Conservation (phyloP, 92 coral and sea anemone species). For the Meandrina meandrites region DNA sequence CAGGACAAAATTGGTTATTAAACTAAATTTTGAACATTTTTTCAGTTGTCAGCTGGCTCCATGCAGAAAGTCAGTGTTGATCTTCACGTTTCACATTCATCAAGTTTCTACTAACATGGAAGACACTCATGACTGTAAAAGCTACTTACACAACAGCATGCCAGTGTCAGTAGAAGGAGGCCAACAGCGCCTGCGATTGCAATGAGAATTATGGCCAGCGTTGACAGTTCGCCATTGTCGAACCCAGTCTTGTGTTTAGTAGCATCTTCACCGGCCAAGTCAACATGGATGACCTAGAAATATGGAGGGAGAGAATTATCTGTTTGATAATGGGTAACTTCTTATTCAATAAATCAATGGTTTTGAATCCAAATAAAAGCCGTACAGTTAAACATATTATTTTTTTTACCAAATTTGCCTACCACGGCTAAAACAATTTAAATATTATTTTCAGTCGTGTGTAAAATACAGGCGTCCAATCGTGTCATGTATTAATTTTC, state of each 20-base stretch:
- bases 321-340: not conserved
- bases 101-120: not conserved
- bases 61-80: not conserved
- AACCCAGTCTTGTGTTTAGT: not conserved
- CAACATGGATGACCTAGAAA: conserved; percentile 35
- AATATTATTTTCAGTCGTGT: too few species aligned
- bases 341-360: not conserved
- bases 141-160: conserved; percentile 78
- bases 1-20: not conserved
- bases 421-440: not conserved
- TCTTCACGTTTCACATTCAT: not conserved
- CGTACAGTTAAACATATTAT: not conserved
- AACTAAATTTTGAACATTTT: too few species aligned
- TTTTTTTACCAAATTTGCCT: not conserved
- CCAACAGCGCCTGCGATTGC: conserved; percentile 69
- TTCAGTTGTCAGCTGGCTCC: not conserved
- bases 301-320: not conserved
- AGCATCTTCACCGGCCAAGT: conserved; percentile 24
- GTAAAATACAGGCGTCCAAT: not conserved
- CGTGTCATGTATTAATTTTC: too few species aligned
- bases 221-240: conserved; percentile 45
- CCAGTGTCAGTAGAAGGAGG: conserved; percentile 64
- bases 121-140: not conserved
- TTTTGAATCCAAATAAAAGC: not conserved
- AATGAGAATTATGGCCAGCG: conserved; percentile 71